phyloP scores from a whole-genome alignment of 2,797 vertebrate species.

The Pangasius larnaudii region DNA sequence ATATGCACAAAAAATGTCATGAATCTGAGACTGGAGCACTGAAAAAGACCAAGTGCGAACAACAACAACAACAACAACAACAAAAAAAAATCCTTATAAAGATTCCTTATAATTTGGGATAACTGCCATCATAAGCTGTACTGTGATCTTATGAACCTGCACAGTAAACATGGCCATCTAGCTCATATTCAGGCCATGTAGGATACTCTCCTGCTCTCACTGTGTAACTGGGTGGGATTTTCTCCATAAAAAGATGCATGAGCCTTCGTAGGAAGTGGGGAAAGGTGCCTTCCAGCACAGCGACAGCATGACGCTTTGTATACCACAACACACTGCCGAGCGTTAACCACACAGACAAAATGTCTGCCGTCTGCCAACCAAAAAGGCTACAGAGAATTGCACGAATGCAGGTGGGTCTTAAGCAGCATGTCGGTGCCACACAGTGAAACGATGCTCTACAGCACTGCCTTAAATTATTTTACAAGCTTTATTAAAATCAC shows the following conservation, averaged over 20 bases:
- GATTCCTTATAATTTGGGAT: background rate
- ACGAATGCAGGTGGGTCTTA: conserved; percentile 24
- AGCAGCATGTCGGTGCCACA: conserved; percentile 10
- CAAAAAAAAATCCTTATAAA: too few species aligned
- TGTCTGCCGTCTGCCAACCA: conserved; percentile 64
- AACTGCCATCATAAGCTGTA: background rate
- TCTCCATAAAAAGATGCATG: background rate
- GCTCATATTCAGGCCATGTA: background rate
- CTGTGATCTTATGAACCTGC: background rate
- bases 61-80: too few species aligned
- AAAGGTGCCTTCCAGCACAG: conserved; percentile 15
- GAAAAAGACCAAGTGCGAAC: background rate
- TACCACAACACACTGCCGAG: conserved; percentile 56
- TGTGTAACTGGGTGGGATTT: conserved; percentile 12
- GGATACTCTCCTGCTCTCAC: background rate
- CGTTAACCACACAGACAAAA: conserved; percentile 63
- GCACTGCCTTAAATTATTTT: background rate
- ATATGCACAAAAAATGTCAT: background rate
- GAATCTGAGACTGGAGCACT: background rate
- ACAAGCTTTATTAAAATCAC: background rate
- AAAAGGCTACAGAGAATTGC: conserved; percentile 47
- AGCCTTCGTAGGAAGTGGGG: background rate
- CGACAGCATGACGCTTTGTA: background rate
- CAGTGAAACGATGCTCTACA: background rate
- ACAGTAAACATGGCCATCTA: background rate